Percentiles rank a stretch among this genome's conserved stretches.
Conservation (phyloP, 2,113 vertebrate species). For the Chroicocephalus ridibundus region DNA sequence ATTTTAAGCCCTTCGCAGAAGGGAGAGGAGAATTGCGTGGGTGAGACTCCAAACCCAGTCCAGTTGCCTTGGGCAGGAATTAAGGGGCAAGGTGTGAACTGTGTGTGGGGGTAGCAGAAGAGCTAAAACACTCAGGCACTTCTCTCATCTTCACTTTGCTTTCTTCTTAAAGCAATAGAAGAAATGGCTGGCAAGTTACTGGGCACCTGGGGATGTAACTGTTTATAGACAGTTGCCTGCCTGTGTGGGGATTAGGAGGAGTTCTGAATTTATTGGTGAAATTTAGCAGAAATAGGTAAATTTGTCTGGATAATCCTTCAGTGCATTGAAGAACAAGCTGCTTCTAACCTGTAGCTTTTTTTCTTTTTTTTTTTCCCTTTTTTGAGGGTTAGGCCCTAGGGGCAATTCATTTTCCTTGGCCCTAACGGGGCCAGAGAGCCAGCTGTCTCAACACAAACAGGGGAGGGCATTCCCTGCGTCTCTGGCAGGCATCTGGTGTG, state of each 20-base stretch:
- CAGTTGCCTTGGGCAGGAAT: constrained; percentile 33
- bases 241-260: neutral
- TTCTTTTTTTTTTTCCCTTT: neutral
- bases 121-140: neutral
- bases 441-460: neutral
- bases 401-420: neutral
- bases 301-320: neutral
- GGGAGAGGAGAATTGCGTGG: neutral
- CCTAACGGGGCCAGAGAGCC: neutral
- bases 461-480: neutral
- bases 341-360: neutral
- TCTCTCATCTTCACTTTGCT: neutral
- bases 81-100: constrained; percentile 20
- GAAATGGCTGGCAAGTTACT: neutral
- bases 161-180: neutral
- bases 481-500: neutral
- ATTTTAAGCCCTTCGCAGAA: neutral
- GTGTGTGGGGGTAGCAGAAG: neutral
- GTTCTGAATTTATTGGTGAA: neutral
- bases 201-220: neutral
- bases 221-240: neutral
- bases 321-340: neutral
- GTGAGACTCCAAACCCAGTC: neutral
- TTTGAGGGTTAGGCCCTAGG: neutral
- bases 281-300: neutral